Conservation (phyloP, 2,797 vertebrate genomes). For the Melanotaenia maccullochi region DNA sequence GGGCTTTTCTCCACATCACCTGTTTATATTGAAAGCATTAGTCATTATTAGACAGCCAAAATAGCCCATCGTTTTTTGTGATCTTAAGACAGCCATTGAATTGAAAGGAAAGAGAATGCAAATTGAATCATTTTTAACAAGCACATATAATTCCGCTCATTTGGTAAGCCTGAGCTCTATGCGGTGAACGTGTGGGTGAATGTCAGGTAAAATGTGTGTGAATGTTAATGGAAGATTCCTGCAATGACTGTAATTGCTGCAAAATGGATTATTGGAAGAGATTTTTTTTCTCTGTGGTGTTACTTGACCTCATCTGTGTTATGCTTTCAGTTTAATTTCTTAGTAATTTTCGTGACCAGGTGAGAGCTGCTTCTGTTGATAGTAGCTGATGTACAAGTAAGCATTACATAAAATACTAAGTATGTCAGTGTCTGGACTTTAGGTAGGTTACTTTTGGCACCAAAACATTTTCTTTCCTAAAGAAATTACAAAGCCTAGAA, state of each 20-base stretch:
- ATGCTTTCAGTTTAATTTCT: constrained; percentile 17
- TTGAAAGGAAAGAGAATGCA: not conserved
- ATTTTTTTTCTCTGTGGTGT: not conserved
- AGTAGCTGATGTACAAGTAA: not conserved
- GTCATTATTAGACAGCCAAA: constrained; percentile 40
- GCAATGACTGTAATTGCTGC: constrained; percentile 28
- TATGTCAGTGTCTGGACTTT: too few species aligned
- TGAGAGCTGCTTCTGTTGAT: not conserved
- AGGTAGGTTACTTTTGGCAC: not conserved
- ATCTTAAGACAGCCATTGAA: constrained; percentile 34
- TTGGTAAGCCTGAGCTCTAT: constrained; percentile 27
- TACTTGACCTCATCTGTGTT: not conserved
- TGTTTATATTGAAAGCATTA: constrained; percentile 45
- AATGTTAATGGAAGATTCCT: constrained; percentile 7
- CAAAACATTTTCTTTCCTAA: too few species aligned
- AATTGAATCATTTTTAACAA: constrained; percentile 35
- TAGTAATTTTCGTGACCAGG: not conserved
- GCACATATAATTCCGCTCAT: constrained; percentile 24
- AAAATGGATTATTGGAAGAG: constrained; percentile 11
- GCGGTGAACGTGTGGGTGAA: constrained; percentile 21
- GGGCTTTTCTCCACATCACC: constrained; percentile 38
- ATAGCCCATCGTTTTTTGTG: constrained; percentile 27
- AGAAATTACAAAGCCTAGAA: too few species aligned
- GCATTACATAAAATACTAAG: too few species aligned
- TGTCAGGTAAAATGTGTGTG: constrained; percentile 12